Base-by-base conservation (phyloP, 1,140 invertebrate genomes). In the Heliconius hermathena region DNA sequence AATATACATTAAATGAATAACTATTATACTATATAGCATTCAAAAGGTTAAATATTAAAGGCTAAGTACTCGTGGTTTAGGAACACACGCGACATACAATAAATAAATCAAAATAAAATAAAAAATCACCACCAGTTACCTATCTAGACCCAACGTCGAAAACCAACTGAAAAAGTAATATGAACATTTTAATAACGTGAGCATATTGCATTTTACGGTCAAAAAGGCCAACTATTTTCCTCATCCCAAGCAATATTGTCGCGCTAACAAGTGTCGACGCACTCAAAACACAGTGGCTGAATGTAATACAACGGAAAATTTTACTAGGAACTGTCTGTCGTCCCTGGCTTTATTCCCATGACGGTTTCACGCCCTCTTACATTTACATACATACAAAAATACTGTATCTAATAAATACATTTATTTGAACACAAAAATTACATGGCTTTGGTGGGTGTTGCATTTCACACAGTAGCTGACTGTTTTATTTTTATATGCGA, bases 171-270 rank as follows among this genome's bases (percentile, higher is more conserved):
- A 22, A 60, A 60, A 22, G 8, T 22, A 22, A 46, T 46, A 16
- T 1, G 13, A 46, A 9, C 54, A 60, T 22, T 60, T 60, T 60
- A 60, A 60, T 60, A 60, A 22, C 54, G 8, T 22, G 52, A 60
- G 54, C 9, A 22, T 60, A 22, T 22, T 52, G 54, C 54, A 60
- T 22, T 60, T 60, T 60, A 60, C 54, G 54, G 54, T 60, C 54
- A 60, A 60, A 60, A 22, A 60, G 20, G n/a, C 54, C 54, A 60
- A 20, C 54, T 60, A 60, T 60, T 60, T 60, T 60, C 49, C 49
- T 52, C 49, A 9, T 22, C 6, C 54, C 20, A 60, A 13, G 54
- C 54, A 60, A 60, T 60, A 60, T 22, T 22, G 54, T 60, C 54
- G 9, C n/a, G 8, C 54, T 60, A 22, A 60, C 54, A 60, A 22